A percentile compares a stretch with the other conserved stretches of the same genome.
Conservation (phyloP, 2,113 vertebrate genomes). For the Ptilorrhoa leucosticta region DNA sequence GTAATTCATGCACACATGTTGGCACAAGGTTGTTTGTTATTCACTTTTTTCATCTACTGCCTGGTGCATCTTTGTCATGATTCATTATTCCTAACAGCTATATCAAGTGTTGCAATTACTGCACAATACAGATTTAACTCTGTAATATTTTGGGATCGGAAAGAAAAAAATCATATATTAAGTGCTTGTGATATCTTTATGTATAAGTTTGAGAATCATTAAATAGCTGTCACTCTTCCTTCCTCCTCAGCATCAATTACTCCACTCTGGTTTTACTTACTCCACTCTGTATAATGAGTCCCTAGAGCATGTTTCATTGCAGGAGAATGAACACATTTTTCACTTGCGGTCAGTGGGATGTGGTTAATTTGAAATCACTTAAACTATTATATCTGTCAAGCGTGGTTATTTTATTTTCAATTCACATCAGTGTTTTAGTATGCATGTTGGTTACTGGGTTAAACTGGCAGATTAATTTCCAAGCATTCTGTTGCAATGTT, state of each 20-base stretch:
- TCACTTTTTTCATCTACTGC: not conserved
- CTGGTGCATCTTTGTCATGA: slow-evolving; percentile 31
- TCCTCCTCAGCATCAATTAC: slow-evolving; percentile 78
- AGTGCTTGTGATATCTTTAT: slow-evolving; percentile 68
- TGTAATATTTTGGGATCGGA: slow-evolving; percentile 52
- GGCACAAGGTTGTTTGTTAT: slow-evolving; percentile 7
- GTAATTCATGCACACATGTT: not conserved
- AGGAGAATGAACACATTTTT: slow-evolving; percentile 78
- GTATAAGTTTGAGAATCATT: slow-evolving; percentile 75
- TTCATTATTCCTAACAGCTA: slow-evolving; percentile 55
- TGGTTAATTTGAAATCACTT: slow-evolving; percentile 91
- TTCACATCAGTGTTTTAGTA: slow-evolving; percentile 78
- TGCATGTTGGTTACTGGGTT: slow-evolving; percentile 73
- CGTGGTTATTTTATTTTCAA: slow-evolving; percentile 83
- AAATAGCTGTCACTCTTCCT: slow-evolving; percentile 77
- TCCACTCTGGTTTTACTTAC: slow-evolving; percentile 81
- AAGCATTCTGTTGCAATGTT: slow-evolving; percentile 60
- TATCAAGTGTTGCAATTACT: slow-evolving; percentile 59
- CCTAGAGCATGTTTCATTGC: slow-evolving; percentile 82
- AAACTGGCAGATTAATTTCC: slow-evolving; percentile 79
- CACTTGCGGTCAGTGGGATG: slow-evolving; percentile 82
- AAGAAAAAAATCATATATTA: slow-evolving; percentile 60
- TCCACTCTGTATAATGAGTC: slow-evolving; percentile 83
- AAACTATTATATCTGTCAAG: slow-evolving; percentile 87
- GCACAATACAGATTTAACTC: slow-evolving; percentile 38